Percentiles rank a stretch among this genome's conserved stretches.
Conservation (phyloP, 2,888 invertebrate species). For the Pollenia amentaria region DNA sequence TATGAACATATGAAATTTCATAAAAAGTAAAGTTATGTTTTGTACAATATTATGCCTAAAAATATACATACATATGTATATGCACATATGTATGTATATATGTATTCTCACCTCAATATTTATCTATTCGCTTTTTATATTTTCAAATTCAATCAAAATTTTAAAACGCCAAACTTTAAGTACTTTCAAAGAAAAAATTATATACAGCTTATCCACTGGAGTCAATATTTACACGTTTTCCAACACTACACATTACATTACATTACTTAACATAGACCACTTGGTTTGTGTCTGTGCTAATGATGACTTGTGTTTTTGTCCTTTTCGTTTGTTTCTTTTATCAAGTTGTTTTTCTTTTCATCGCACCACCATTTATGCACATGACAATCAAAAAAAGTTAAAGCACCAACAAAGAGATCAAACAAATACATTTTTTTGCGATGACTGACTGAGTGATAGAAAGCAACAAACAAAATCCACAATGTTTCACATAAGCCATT, state of each 20-base stretch:
- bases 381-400: not conserved
- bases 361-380: slow-evolving; percentile 21
- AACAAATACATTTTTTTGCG: slow-evolving; percentile 26
- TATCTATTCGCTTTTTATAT: no score
- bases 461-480: slow-evolving; percentile 61
- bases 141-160: not conserved
- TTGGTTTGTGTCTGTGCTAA: slow-evolving; percentile 25
- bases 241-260: slow-evolving; percentile 60
- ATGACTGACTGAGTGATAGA: slow-evolving; percentile 58
- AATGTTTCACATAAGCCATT: slow-evolving; percentile 56
- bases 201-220: slow-evolving; percentile 43
- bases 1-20: no score
- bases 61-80: no score
- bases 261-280: slow-evolving; percentile 45
- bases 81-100: no score
- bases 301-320: slow-evolving; percentile 24
- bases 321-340: not conserved
- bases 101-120: no score
- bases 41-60: no score
- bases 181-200: slow-evolving; percentile 34
- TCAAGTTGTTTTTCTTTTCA: not conserved
- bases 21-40: no score
- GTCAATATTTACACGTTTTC: slow-evolving; percentile 56
- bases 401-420: slow-evolving; percentile 47
- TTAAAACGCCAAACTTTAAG: slow-evolving; percentile 22